A percentile compares a stretch with the other conserved stretches of the same genome.
Conservation (phyloP, 2,797 vertebrate genomes). For the Myotis daubentonii region DNA sequence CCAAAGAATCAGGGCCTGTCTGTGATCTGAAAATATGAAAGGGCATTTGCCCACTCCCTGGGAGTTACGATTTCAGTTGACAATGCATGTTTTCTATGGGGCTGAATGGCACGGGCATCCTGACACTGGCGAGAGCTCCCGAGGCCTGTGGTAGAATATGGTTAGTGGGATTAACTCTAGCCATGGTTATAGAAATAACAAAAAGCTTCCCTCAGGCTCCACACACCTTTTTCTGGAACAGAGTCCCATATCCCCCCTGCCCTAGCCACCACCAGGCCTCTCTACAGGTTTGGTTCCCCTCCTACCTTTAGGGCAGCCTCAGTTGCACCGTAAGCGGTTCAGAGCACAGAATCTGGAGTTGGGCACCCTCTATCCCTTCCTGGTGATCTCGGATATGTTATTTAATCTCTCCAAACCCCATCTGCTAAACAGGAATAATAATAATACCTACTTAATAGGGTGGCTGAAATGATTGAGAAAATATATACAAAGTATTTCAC, state of each 20-base stretch:
- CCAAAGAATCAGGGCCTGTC: neutral
- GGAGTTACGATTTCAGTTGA: constrained; percentile 57
- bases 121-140: neutral
- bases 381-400: neutral
- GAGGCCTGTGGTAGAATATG: neutral
- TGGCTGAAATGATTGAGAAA: neutral
- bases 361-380: neutral
- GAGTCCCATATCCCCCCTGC: neutral
- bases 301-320: neutral
- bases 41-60: neutral
- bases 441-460: neutral
- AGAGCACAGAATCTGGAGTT: neutral
- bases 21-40: neutral
- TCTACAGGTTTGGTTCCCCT: neutral
- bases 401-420: neutral
- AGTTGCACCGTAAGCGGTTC: neutral
- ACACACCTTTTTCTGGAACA: neutral
- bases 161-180: neutral
- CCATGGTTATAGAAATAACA: neutral
- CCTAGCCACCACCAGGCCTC: neutral
- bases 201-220: neutral
- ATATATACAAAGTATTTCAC: neutral
- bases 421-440: neutral
- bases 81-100: constrained; percentile 49
- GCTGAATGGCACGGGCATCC: constrained; percentile 70